Evolutionary conservation across 2,888 invertebrate species (phyloP), one percentile per base, ranked within the genome.

Genomic region (Penaeus monodon): DNA sequence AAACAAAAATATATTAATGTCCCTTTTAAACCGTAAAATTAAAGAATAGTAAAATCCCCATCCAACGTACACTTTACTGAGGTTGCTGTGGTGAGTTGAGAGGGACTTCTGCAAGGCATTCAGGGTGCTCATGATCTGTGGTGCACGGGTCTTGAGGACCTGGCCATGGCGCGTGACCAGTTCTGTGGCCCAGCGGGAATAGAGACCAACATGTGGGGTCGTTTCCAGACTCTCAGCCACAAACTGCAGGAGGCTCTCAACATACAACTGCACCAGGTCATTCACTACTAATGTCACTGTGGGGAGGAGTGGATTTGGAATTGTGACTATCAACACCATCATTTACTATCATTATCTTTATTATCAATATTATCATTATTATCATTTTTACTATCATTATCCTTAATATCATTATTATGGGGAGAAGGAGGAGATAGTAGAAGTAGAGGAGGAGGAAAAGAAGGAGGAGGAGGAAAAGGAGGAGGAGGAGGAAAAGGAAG

Each of bases 151-250:
- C 91, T 93, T 93, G 74, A 94, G 91, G 49, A 91, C 91, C 49
- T 92, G 91, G 6, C 95, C 95, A 91, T 95, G 95, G 65, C 93
- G 92, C 0, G 94, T 95, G 66, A 98, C 92, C 4, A 97, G 92
- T 27, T 93, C 93, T 91, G 95, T 94, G 68, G 95, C 93, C 98
- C 98, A 98, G 76, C 94, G 93, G 66, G 98, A 93, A 92, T 99
- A 96, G 92, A 97, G 98, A 91, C 99, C 97, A 73, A 99, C 92
- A 91, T 99, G 98, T 0, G 94, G 94, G 1, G 97, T 96, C 64
- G 94, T 94, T 91, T 97, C 97, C 38, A 99, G 92, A 80, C 95
- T 94, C 3, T 94, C 94, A 0, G 96, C 95, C 68, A 98, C 91
- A 91, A 95, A 95, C 88, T 94, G 93, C 24, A 98, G 93, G 44